Evolutionary conservation across 2,797 vertebrate species (phyloP), one percentile per base, ranked within the genome.

Genomic region (Anguilla anguilla): DNA sequence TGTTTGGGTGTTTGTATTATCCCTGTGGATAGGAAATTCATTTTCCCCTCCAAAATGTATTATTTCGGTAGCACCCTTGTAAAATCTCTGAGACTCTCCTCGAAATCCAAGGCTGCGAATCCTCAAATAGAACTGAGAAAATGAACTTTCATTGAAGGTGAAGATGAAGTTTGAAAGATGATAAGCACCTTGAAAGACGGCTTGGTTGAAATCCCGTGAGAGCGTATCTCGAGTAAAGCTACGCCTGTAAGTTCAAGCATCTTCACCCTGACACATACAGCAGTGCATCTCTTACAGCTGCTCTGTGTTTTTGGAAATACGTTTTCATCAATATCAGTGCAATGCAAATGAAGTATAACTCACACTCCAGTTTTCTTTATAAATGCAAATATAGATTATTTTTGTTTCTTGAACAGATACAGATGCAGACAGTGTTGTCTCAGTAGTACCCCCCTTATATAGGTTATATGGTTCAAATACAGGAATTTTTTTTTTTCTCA

Each of bases 131-230:
- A 81, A 81, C 35, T 25, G 77, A 15, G 77, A 49, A 46, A 81
- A 81, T 46, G 39, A 46, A 39, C 77, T 81, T 81, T 46, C 19
- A 9, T 25, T 46, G 15, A 15, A 46, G 43, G 39, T 46, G 77
- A 81, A 25, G 43, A 81, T 31, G 19, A 81, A 81, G 77, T 81
- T 81, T 46, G 49, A 81, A 81, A 49, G 77, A 46, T 49, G 39
- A 81, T 81, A 81, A 49, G 39, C 43, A 25, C 39, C 22, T 79
- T 81, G 77, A 49, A 81, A 81, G 46, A 81, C 46, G 77, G 22
- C 77, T 81, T 13, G 77, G 11, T 39, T 49, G 15, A 49, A 81
- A 81, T 81, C 35, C 77, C 43, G 6, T 81, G 77, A 81, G 77
- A 49, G 43, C 77, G 25, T 46, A 81, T 81, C 77, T 5, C 19